Conservation (phyloP, 2,113 vertebrate species). For the Pseudonaja textilis region DNA sequence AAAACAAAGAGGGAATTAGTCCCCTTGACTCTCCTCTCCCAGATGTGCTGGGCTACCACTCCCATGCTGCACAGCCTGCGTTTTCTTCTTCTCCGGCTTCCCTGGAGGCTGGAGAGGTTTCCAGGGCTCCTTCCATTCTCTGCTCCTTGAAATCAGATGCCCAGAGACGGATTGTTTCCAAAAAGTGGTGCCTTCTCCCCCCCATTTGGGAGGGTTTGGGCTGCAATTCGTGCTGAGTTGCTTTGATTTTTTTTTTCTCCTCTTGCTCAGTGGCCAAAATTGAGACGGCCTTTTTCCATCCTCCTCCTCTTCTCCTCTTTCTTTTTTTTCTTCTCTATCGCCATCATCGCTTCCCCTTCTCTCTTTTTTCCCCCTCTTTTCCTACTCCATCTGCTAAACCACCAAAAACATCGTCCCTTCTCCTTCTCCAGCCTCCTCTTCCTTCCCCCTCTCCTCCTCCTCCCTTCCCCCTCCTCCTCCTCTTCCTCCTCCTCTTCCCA, state of each 20-base stretch:
- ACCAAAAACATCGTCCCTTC: not conserved
- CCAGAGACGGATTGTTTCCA: no score
- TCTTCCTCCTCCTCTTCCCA: not conserved
- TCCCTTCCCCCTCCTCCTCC: no score
- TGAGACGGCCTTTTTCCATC: not conserved
- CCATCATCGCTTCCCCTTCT: not conserved
- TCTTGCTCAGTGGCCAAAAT: not conserved
- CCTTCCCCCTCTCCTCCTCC: no score
- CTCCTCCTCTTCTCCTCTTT: not conserved
- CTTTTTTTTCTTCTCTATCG: not conserved
- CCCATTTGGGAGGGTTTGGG: not conserved
- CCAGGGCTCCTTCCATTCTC: not conserved
- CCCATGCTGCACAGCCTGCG: not conserved
- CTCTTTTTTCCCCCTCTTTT: not conserved
- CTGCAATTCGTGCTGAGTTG: fast-evolving
- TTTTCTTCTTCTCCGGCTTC: not conserved
- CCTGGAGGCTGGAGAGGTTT: not conserved
- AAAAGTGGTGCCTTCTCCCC: no score
- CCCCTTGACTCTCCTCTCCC: not conserved
- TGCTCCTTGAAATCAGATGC: not conserved
- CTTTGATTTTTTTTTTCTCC: not conserved
- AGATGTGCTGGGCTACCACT: not conserved
- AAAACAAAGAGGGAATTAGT: not conserved
- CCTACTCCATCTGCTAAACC: not conserved
- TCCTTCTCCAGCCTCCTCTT: no score